Evolutionary conservation across 1,140 invertebrate species (phyloP), one percentile per base, ranked within the genome.

Genomic region (Drosophila nigrodunni): DNA sequence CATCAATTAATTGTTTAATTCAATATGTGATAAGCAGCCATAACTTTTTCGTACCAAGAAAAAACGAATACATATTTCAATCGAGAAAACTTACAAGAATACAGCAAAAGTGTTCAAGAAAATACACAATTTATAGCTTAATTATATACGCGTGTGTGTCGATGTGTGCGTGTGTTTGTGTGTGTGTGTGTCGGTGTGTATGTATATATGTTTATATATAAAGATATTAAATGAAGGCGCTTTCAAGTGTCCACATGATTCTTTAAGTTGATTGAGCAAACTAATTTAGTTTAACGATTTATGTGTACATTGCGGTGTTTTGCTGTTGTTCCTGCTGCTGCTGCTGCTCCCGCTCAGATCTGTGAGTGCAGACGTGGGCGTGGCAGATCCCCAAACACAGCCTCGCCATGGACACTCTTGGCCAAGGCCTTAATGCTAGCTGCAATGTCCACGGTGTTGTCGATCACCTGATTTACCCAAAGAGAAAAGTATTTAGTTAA

Each of bases 401-500:
- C 93, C 93, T 97, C 96, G 74, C 96, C 96, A 92, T 97, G 96
- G 49, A 97, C 96, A 80, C 97, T 97, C 80, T 96, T 95, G 43
- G 97, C 96, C 77, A 98, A 92, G 18, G 97, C 97, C 92, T 97
- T 96, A 80, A 98, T 97, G 82, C 96, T 97, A 43, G 96, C 97
- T 74, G 96, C 96, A 83, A 98, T 97, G 85, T 97, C 96, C 61
- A 94, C 74, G 10, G 69, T 92, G 69, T 92, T 91, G 71, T 92
- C 91, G 62, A 92, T 58, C 25, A 83, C 82, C 91, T 92, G 59
- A n/a, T 15, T 30, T 30, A 30, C 3, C 25, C 25, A 59, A 46
- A 59, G 10, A 5, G 5, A 7, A 9, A 0, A 10, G 8, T 9
- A 0, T 9, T 72, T 50, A 68, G 18, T 44, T 43, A 5, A 21